phyloP scores from a whole-genome alignment of 2,888 invertebrate species.

The Chironomus riparius region DNA sequence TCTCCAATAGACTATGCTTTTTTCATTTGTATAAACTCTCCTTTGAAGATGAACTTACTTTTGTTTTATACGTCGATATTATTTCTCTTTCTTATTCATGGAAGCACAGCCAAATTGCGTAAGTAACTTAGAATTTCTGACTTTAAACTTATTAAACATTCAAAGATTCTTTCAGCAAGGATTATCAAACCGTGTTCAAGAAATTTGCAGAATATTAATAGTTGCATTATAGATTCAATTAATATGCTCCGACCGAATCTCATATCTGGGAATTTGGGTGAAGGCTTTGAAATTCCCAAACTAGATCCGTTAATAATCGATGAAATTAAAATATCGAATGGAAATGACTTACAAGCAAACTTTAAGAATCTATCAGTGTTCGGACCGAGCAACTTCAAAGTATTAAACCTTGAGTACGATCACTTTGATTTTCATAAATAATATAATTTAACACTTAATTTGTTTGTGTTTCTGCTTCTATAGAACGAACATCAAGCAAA shows the following conservation, averaged over 20 bases:
- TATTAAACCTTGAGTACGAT: neutral
- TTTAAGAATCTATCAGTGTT: slow-evolving; percentile 9
- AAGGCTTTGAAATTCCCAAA: slow-evolving; percentile 3
- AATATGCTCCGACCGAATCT: neutral
- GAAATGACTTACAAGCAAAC: neutral
- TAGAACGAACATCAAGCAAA: neutral
- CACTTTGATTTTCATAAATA: too few species aligned
- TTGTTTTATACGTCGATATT: neutral
- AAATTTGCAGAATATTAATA: neutral
- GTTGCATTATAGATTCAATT: neutral
- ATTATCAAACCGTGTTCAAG: neutral
- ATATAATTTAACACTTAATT: too few species aligned
- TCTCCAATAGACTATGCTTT: too few species aligned
- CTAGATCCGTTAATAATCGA: neutral
- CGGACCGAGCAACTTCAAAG: slow-evolving; percentile 5
- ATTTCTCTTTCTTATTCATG: neutral
- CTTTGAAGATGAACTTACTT: neutral
- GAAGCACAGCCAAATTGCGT: neutral
- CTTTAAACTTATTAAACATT: too few species aligned
- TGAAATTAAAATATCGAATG: neutral
- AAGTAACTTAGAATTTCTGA: neutral
- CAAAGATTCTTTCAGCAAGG: neutral
- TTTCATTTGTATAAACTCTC: too few species aligned
- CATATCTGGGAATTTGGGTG: neutral
- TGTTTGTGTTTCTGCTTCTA: neutral